Conservation (phyloP, 53 echinoderm and acorn worm genomes). For the Apostichopus leukothele region DNA sequence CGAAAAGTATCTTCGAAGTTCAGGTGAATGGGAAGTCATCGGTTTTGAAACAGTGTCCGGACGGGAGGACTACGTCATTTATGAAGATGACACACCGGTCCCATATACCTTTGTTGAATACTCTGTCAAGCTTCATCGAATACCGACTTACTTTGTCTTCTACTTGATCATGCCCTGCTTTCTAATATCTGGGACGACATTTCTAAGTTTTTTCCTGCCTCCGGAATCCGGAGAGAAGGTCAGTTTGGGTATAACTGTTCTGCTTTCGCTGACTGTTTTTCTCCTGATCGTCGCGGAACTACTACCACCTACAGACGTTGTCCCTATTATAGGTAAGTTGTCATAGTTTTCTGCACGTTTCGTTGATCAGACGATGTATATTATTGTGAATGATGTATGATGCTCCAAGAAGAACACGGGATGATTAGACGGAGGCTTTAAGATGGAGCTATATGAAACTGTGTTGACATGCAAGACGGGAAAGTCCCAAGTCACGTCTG, state of each 20-base stretch:
- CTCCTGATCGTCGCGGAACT: constrained; percentile 93
- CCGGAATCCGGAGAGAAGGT: constrained; percentile 97
- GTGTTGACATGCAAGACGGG: no score
- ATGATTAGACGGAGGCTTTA: no score
- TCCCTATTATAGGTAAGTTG: constrained; percentile 85
- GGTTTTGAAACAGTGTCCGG: constrained; percentile 66
- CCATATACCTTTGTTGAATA: constrained; percentile 80
- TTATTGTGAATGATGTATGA: no score
- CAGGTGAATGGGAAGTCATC: constrained; percentile 85
- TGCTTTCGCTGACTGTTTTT: constrained; percentile 92
- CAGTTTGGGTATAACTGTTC: constrained; percentile 93
- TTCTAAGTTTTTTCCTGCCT: constrained; percentile 97
- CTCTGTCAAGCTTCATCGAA: constrained; percentile 74
- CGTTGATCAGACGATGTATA: no score
- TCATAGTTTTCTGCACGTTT: not conserved
- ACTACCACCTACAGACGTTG: constrained; percentile 88
- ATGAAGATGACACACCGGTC: constrained; percentile 71
- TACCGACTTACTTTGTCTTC: constrained; percentile 96
- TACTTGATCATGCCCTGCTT: constrained; percentile 97
- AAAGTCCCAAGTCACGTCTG: no score
- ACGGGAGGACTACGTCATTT: constrained; percentile 69
- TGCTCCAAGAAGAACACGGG: no score
- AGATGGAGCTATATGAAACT: no score
- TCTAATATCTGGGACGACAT: constrained; percentile 86
- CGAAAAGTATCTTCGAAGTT: constrained; percentile 76